A percentile compares a stretch with the other conserved stretches of the same genome.
Conservation (phyloP, 2,888 invertebrate species). For the Aricia artaxerxes region DNA sequence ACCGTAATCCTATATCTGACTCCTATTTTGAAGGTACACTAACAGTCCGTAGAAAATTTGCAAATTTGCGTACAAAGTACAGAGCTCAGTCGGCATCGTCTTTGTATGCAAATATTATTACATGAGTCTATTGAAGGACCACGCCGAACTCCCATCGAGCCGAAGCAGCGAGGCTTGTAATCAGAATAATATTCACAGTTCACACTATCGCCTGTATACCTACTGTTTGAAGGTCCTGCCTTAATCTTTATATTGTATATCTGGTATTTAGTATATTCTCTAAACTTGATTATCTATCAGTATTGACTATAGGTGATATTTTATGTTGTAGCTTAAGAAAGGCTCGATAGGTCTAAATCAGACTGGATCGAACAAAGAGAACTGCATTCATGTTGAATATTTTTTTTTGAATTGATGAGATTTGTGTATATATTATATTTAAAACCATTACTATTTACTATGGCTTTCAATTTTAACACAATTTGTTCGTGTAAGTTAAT, state of each 20-base stretch:
- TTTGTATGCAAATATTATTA: slow-evolving; percentile 74
- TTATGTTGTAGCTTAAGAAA: too few species aligned
- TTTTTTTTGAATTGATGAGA: too few species aligned
- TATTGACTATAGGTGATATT: too few species aligned
- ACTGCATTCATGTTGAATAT: too few species aligned
- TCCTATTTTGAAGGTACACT: slow-evolving; percentile 46
- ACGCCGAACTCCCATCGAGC: slow-evolving; percentile 58
- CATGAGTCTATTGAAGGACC: slow-evolving; percentile 66
- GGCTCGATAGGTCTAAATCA: too few species aligned
- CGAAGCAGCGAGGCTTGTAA: slow-evolving; percentile 53
- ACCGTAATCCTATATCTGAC: slow-evolving; percentile 39
- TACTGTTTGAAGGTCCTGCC: neutral
- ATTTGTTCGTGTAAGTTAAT: too few species aligned
- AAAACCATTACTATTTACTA: too few species aligned
- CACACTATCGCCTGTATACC: neutral
- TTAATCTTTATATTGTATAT: neutral
- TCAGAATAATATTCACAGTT: slow-evolving; percentile 50
- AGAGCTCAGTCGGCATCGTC: slow-evolving; percentile 60
- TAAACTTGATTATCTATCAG: neutral
- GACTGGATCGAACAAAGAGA: too few species aligned
- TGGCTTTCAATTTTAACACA: too few species aligned
- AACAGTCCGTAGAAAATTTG: slow-evolving; percentile 60
- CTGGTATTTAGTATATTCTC: neutral
- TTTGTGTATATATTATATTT: too few species aligned
- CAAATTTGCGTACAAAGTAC: slow-evolving; percentile 67